Percentiles rank a stretch among this genome's conserved stretches.
Conservation (phyloP, 2,888 invertebrate species). For the Slavum lentiscoides region DNA sequence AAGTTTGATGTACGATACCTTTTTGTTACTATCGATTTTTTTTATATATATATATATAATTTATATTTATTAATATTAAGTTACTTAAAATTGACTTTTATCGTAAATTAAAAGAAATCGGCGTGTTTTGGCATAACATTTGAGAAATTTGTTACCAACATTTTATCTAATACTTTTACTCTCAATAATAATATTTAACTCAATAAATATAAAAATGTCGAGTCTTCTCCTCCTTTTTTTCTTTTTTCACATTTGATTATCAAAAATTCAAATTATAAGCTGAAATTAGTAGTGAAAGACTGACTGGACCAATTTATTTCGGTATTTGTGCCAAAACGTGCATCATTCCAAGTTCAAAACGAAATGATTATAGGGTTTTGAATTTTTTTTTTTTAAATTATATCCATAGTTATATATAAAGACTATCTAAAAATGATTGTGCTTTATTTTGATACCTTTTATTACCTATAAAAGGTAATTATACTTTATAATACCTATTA, state of each 20-base stretch:
- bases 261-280: background rate
- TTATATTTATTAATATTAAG: conserved; percentile 1
- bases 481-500: background rate
- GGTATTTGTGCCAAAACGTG: conserved; percentile 7
- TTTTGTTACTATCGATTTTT: conserved; percentile 38
- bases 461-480: too few relatives aligned
- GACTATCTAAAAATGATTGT: background rate
- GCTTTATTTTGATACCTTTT: background rate
- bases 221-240: background rate
- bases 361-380: background rate
- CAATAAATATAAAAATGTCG: background rate
- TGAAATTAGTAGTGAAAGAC: conserved; percentile 30
- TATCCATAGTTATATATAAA: too few relatives aligned
- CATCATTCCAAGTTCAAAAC: background rate
- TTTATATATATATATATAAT: conserved; percentile 15
- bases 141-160: conserved; percentile 3
- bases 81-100: conserved; percentile 10
- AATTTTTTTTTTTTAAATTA: background rate
- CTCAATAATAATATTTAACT: too few relatives aligned
- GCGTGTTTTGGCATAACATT: background rate
- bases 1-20: conserved; percentile 32
- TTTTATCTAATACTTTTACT: background rate
- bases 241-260: background rate
- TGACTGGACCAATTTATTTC: conserved; percentile 24
- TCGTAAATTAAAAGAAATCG: background rate